phyloP scores from a whole-genome alignment of 2,113 vertebrate species.

The Manacus vitellinus region DNA sequence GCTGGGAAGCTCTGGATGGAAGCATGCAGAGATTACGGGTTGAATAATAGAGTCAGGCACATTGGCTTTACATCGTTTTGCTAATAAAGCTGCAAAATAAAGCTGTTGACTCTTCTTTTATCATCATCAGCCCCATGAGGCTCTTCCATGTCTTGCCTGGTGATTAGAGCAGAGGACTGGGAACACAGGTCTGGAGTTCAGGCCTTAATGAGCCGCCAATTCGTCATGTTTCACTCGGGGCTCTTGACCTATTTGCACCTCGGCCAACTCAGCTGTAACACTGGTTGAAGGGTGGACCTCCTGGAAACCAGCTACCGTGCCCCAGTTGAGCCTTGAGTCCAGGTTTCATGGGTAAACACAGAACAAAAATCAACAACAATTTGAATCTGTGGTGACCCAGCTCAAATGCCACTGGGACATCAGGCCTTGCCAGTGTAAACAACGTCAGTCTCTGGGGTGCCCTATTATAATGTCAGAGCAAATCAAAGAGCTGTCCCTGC shows the following conservation, averaged over 20 bases:
- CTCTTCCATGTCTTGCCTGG: slow-evolving; percentile 4
- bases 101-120: slow-evolving; percentile 30
- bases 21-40: neutral
- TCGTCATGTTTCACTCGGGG: slow-evolving; percentile 36
- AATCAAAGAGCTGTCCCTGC: neutral
- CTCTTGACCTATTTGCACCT: slow-evolving; percentile 66
- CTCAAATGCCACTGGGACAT: neutral
- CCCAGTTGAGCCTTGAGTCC: neutral
- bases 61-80: neutral
- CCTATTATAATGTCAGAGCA: neutral
- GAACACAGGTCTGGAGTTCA: slow-evolving; percentile 23
- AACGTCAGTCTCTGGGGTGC: neutral
- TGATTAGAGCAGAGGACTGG: slow-evolving; percentile 47
- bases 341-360: slow-evolving; percentile 11
- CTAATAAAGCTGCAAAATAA: slow-evolving; percentile 46
- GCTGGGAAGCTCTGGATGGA: slow-evolving; percentile 18
- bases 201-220: slow-evolving; percentile 65
- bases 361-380: slow-evolving; percentile 54
- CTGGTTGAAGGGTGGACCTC: slow-evolving; percentile 33
- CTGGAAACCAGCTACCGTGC: neutral
- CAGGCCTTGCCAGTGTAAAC: slow-evolving; percentile 38
- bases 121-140: slow-evolving; percentile 24
- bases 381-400: slow-evolving; percentile 3
- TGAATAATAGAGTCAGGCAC: neutral
- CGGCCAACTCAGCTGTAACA: slow-evolving; percentile 71